phyloP scores from a whole-genome alignment of 2,797 vertebrate genomes.

The Adelosebastes latens region DNA sequence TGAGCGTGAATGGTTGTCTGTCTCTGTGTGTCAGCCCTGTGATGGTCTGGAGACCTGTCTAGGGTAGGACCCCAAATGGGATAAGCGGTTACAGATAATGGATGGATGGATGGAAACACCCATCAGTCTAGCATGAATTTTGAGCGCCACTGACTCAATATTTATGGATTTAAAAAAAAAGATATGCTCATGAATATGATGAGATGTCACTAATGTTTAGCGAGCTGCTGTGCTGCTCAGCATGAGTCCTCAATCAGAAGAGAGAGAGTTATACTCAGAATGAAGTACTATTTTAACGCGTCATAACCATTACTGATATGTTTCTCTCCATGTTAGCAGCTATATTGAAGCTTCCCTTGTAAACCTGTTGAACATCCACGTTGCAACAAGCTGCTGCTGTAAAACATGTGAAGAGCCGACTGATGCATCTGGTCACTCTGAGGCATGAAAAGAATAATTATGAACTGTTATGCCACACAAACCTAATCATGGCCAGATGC shows the following conservation, averaged over 20 bases:
- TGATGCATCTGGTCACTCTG: not conserved
- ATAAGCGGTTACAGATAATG: too few species aligned
- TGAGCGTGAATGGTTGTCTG: too few species aligned
- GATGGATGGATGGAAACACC: not conserved
- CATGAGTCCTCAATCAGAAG: not conserved
- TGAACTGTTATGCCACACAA: not conserved
- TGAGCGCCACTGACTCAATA: not conserved
- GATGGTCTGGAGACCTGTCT: too few species aligned
- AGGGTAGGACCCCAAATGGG: too few species aligned
- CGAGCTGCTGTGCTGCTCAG: not conserved
- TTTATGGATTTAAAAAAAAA: constrained; percentile 25
- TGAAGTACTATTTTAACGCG: too few species aligned
- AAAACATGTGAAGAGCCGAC: not conserved
- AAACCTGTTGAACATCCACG: not conserved
- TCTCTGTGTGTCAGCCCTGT: too few species aligned
- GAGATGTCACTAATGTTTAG: constrained; percentile 16
- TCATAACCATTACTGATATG: not conserved
- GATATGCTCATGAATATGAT: constrained; percentile 14
- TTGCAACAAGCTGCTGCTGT: not conserved
- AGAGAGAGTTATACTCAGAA: too few species aligned
- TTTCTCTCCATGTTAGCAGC: not conserved
- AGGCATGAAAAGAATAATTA: too few species aligned
- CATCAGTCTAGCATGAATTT: not conserved
- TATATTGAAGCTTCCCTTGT: not conserved
- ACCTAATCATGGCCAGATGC: not conserved